Percentiles rank a stretch among this genome's conserved stretches.
Evolutionary conservation across 2,113 vertebrate species (phyloP).

Genomic region (Cyanocitta stelleri): DNA sequence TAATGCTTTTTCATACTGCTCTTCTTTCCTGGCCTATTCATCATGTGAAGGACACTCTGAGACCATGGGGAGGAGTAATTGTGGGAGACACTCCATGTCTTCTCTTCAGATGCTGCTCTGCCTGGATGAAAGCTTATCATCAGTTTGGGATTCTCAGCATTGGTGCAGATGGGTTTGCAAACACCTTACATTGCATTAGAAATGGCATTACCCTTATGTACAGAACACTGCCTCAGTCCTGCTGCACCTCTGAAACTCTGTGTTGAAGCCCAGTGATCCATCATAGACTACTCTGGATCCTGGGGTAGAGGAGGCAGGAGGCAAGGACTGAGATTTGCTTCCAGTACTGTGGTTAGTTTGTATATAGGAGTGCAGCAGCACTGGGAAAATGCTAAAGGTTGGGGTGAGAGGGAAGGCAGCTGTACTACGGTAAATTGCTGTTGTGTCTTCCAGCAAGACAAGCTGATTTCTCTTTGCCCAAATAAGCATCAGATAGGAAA

Average conservation of each 20-base stretch:
- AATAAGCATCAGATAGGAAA: neutral
- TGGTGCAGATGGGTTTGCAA: neutral
- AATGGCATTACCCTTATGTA: neutral
- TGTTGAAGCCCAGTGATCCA: neutral
- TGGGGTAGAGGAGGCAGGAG: neutral
- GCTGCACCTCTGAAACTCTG: neutral
- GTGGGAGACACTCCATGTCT: neutral
- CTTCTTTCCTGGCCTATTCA: neutral
- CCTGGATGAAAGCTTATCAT: neutral
- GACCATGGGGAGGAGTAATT: neutral
- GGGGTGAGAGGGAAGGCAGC: neutral
- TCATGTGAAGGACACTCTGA: neutral
- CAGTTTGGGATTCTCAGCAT: neutral
- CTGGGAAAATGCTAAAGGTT: neutral
- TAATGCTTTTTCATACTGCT: neutral
- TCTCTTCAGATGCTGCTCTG: neutral
- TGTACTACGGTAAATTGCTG: neutral
- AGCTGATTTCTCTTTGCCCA: neutral
- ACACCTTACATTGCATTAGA: neutral
- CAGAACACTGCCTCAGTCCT: neutral
- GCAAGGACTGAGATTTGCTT: neutral
- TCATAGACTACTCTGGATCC: rapidly evolving
- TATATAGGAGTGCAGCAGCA: neutral
- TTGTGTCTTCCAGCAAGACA: neutral
- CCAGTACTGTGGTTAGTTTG: neutral